Evolutionary conservation across 2,113 vertebrate genomes (phyloP).

Genomic region (Felis catus): DNA sequence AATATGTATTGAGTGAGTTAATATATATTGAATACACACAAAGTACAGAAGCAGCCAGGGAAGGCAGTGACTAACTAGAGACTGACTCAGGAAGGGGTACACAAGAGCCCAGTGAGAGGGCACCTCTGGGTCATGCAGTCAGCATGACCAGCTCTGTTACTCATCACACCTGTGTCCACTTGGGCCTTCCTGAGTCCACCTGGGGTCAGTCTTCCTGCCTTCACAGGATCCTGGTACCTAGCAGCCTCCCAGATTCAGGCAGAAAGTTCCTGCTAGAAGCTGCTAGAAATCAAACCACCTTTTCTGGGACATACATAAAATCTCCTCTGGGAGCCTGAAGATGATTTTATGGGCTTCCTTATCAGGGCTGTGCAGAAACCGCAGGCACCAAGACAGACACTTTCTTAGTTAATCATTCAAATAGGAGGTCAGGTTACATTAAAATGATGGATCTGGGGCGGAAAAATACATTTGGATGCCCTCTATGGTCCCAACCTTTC

Average conservation of each 20-base stretch:
- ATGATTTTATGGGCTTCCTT: constrained; percentile 59
- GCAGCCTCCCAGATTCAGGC: background rate
- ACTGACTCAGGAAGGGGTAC: background rate
- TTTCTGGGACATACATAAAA: background rate
- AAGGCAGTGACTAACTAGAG: background rate
- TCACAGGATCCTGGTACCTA: background rate
- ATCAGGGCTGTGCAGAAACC: constrained; percentile 59
- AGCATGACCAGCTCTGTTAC: no score
- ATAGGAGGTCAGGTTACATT: constrained; percentile 49
- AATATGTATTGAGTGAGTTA: background rate
- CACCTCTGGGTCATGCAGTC: background rate
- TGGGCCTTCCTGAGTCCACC: background rate
- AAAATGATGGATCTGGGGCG: constrained; percentile 64
- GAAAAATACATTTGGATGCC: background rate
- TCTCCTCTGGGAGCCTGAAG: background rate
- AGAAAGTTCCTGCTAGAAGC: background rate
- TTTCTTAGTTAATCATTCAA: constrained; percentile 61
- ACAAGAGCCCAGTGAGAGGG: background rate
- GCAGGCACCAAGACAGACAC: background rate
- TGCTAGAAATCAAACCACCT: constrained; percentile 24
- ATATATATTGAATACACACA: background rate
- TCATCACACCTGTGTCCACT: background rate
- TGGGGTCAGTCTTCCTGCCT: background rate
- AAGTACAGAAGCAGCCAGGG: background rate
- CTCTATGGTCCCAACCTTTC: background rate